phyloP scores from a whole-genome alignment of 2,113 vertebrate species.

The Climacteris rufus region DNA sequence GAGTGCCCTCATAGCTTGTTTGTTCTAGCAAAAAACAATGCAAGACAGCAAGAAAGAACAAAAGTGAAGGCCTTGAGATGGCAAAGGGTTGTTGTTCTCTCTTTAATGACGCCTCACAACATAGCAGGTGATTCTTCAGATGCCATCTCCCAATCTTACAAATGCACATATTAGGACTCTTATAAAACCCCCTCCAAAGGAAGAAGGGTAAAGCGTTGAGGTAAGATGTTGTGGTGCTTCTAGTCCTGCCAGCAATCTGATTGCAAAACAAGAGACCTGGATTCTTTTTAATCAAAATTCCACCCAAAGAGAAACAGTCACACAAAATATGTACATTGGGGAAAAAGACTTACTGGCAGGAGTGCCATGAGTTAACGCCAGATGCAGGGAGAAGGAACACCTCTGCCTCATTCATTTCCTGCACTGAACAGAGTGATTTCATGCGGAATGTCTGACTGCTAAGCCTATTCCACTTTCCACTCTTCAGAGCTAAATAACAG shows the following conservation, averaged over 20 bases:
- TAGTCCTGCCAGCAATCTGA: background rate
- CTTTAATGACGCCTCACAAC: background rate
- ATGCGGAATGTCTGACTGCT: background rate
- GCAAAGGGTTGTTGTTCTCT: background rate
- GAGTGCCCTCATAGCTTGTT: background rate
- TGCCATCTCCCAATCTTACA: background rate
- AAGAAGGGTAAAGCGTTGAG: background rate
- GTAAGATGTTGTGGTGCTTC: background rate
- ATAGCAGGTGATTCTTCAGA: background rate
- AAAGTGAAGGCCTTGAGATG: background rate
- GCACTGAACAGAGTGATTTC: background rate
- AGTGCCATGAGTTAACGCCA: background rate
- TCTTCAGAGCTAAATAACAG: background rate
- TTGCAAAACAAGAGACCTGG: background rate
- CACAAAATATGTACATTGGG: background rate
- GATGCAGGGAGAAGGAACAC: conserved; percentile 1
- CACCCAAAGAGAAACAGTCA: background rate
- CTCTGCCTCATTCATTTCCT: conserved; percentile 10
- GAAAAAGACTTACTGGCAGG: background rate
- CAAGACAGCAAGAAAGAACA: background rate
- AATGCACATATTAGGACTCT: background rate
- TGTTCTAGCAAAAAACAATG: conserved; percentile 11
- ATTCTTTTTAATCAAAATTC: background rate
- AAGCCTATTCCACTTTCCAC: background rate
- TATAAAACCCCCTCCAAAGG: background rate